These are phyloP conservation scores for Aporophyla nigra DNA, from an alignment of 2,888 invertebrate genomes.

Conservation along the genomic window DNA sequence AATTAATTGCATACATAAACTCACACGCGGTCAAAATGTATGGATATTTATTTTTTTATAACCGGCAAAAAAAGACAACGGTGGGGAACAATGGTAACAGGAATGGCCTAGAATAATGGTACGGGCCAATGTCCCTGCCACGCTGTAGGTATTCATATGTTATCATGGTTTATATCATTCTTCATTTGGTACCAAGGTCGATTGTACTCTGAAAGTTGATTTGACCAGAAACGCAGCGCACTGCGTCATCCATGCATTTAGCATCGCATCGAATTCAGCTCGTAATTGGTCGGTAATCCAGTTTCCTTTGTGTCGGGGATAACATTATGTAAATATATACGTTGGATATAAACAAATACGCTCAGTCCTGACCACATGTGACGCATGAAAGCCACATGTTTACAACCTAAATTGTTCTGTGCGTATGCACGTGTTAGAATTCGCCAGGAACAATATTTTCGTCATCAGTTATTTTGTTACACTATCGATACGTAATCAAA, in stretches of 20 bases:
- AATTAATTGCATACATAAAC: no score
- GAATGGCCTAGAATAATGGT: no score
- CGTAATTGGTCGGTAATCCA: conserved; percentile 28
- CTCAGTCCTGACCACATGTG: conserved; percentile 46
- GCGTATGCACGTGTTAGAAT: conserved; percentile 14
- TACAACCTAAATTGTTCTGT: background rate
- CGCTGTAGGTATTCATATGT: no score
- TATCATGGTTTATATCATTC: background rate
- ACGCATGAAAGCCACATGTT: conserved; percentile 50
- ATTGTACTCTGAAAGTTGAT: conserved; percentile 14
- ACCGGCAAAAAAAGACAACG: no score
- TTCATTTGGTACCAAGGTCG: background rate
- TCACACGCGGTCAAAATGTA: no score
- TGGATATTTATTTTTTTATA: no score
- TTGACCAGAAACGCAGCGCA: conserved; percentile 2
- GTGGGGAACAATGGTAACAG: no score
- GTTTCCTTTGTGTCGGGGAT: conserved; percentile 33
- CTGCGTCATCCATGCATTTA: conserved; percentile 16
- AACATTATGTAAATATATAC: conserved; percentile 37
- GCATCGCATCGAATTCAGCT: conserved; percentile 2
- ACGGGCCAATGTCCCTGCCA: no score
- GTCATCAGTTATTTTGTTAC: background rate
- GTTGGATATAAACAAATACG: conserved; percentile 42
- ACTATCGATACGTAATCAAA: background rate
- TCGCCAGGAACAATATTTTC: conserved; percentile 8